Percentiles rank a stretch among this genome's conserved stretches.
phyloP scores from a whole-genome alignment of 2,113 vertebrate genomes.

The Hemichromis elongatus region DNA sequence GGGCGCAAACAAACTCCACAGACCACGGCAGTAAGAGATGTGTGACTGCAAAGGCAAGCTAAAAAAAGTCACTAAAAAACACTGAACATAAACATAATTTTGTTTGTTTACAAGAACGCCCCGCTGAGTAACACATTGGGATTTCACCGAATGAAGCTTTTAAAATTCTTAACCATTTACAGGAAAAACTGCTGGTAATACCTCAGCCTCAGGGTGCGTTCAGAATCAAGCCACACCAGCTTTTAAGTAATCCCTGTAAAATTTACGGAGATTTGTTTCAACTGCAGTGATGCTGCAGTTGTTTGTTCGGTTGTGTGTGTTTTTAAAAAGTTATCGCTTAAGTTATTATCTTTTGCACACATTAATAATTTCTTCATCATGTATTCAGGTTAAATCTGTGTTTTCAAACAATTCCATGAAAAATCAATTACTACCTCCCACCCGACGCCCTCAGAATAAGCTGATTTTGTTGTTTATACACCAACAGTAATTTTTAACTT shows the following conservation, averaged over 20 bases:
- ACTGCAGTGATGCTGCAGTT: background rate
- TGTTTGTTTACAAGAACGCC: background rate
- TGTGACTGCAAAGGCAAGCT: background rate
- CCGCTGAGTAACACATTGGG: background rate
- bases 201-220: background rate
- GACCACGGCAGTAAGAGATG: background rate
- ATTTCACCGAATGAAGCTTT: background rate
- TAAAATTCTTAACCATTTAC: background rate
- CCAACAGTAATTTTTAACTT: background rate
- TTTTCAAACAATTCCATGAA: background rate
- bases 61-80: background rate
- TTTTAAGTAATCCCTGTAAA: background rate
- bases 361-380: background rate
- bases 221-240: background rate
- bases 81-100: background rate
- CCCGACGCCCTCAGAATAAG: background rate
- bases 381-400: background rate
- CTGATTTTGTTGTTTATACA: background rate
- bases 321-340: fast-evolving
- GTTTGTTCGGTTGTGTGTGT: background rate
- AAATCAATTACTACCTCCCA: background rate
- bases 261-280: background rate
- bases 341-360: background rate
- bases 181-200: background rate
- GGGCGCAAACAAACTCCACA: background rate